Conservation (phyloP, 1,140 invertebrate genomes). For the Lepeophtheirus salmonis region DNA sequence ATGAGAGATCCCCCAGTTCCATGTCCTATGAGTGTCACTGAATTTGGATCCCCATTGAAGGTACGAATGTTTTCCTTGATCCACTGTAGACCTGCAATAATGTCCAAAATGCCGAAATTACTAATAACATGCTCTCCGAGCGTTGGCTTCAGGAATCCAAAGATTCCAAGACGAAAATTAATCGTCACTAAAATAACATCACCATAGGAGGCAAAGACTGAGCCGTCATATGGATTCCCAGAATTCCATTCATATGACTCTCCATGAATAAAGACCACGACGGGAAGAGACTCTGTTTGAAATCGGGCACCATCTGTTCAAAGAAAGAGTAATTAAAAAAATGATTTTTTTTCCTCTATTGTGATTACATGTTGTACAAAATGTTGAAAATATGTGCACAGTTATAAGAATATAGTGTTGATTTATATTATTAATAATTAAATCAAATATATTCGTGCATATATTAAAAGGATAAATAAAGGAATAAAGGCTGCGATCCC, state of each 20-base stretch:
- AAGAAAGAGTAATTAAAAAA: no score
- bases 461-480: no score
- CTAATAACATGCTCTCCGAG: slow-evolving; percentile 45
- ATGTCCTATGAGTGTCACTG: slow-evolving; percentile 77
- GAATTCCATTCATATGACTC: slow-evolving; percentile 92
- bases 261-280: slow-evolving; percentile 84
- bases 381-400: no score
- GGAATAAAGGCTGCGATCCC: no score
- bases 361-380: no score
- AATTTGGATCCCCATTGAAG: slow-evolving; percentile 39
- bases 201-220: slow-evolving; percentile 71
- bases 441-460: no score
- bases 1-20: slow-evolving; percentile 80
- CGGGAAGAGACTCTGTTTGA: slow-evolving; percentile 44
- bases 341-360: no score
- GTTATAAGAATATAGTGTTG: no score
- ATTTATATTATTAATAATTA: no score
- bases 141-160: slow-evolving; percentile 65
- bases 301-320: not conserved
- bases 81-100: slow-evolving; percentile 68
- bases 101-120: slow-evolving; percentile 73
- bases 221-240: slow-evolving; percentile 85
- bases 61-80: slow-evolving; percentile 40
- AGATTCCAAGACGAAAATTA: slow-evolving; percentile 73
- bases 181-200: slow-evolving; percentile 78